These are phyloP conservation scores for Pinna nobilis DNA, from an alignment of 1,140 invertebrate species.

Conservation along the genomic window DNA sequence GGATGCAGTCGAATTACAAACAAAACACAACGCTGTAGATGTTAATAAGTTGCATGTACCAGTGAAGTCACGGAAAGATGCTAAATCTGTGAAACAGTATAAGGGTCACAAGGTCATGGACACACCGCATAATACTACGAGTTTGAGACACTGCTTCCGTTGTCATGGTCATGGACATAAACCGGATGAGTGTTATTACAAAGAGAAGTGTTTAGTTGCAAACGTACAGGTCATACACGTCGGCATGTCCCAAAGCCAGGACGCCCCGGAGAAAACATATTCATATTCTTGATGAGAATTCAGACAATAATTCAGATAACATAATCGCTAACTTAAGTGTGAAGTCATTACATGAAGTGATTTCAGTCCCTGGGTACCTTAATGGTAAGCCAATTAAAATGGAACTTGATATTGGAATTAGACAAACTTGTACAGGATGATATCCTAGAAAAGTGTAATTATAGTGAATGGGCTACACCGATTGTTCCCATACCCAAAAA, in stretches of 20 bases:
- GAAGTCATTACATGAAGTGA: background rate
- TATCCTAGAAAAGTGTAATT: constrained; percentile 54
- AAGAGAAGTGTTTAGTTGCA: constrained; percentile 5
- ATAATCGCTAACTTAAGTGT: background rate
- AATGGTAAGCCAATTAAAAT: constrained; percentile 15
- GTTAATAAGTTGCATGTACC: background rate
- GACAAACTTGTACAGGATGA: constrained; percentile 35
- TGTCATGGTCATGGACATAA: constrained; percentile 15
- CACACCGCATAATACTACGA: background rate
- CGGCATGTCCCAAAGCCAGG: background rate
- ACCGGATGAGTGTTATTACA: constrained; percentile 10
- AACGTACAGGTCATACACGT: constrained; percentile 13
- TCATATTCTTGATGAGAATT: background rate
- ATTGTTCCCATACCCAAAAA: too few relatives aligned
- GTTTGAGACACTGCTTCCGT: background rate
- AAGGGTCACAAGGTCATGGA: background rate
- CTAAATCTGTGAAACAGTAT: background rate
- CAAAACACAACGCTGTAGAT: constrained; percentile 3
- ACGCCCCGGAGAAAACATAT: constrained; percentile 1
- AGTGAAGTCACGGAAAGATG: constrained; percentile 2
- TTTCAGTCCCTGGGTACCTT: background rate
- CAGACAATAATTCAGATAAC: background rate
- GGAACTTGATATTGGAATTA: constrained; percentile 43
- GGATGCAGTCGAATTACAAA: constrained; percentile 29
- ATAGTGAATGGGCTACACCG: too few relatives aligned